phyloP scores from a whole-genome alignment of 2,113 vertebrate genomes.

The Callipepla californica region DNA sequence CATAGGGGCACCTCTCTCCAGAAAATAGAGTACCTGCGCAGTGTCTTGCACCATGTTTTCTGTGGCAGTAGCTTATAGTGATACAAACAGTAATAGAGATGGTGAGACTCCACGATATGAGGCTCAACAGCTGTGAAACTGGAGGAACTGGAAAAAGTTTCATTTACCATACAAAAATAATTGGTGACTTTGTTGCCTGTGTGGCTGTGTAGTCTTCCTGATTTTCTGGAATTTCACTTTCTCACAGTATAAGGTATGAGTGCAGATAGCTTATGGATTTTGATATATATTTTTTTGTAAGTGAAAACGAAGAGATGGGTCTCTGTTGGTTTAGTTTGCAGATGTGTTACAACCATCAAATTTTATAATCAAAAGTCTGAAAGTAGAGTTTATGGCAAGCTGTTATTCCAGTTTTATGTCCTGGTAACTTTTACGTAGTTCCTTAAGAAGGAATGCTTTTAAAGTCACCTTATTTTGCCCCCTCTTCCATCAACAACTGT shows the following conservation, averaged over 20 bases:
- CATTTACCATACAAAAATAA: background rate
- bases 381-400: constrained; percentile 12
- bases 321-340: background rate
- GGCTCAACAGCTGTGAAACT: background rate
- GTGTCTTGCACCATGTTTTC: fast-evolving
- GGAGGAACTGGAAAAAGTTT: background rate
- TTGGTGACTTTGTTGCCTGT: background rate
- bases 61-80: background rate
- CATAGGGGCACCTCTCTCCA: background rate
- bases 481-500: constrained; percentile 61
- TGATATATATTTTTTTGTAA: background rate
- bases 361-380: constrained; percentile 36
- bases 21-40: background rate
- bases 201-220: background rate
- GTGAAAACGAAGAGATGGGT: background rate
- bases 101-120: background rate
- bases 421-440: constrained; percentile 20
- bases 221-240: background rate
- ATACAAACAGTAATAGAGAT: background rate
- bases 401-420: constrained; percentile 7
- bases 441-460: constrained; percentile 32
- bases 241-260: fast-evolving
- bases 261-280: background rate
- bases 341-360: constrained; percentile 1
- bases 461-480: constrained; percentile 55